Evolutionary conservation across 2,113 vertebrate species (phyloP), one percentile per base, ranked within the genome.

Genomic region (Arenaria interpres): DNA sequence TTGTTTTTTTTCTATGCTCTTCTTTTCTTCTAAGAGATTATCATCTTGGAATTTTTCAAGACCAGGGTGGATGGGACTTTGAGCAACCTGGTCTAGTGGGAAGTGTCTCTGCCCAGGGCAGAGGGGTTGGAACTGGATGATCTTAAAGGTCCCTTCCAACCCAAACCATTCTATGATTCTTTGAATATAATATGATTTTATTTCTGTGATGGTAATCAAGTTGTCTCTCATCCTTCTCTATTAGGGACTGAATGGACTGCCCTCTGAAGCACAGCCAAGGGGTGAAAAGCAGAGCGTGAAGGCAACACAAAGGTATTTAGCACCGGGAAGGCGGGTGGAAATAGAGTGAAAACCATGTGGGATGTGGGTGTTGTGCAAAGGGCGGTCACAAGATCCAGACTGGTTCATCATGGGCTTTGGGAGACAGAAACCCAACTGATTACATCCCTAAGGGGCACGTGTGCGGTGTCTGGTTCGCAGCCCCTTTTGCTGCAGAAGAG

Each of bases 321-420:
- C 50, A 35, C 7, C 3, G 2, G 59, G 35, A 69, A 50, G 19
- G 14, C 0, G 3, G 10, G 12, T 50, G n/a, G 56, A 59, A 85
- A 48, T 0, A 28, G 24, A 53, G 39, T 14, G 30, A 45, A 16
- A 81, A 27, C 16, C n/a, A 33, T 1, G 0, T n/a, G 12, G 10
- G 51, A 21, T 6, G 4, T 15, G 23, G 28, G 7, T 60, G 33
- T 22, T 1, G 0, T 27, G 67, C 39, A 10, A 13, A 14, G 7
- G 0, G 24, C 76, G 37, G 27, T 87, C 56, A 51, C 35, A 67
- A 56, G 48, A 6, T 20, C 22, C 1, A 0, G 4, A 32, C 27
- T 32, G 32, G 21, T 71, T 77, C 48, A 30, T 46, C 45, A 50
- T 0, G 0, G 41, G 39, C 17, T 48, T 69, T 86, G 32, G 18